phyloP scores from a whole-genome alignment of 1,140 invertebrate genomes.

The Euwallacea similis region DNA sequence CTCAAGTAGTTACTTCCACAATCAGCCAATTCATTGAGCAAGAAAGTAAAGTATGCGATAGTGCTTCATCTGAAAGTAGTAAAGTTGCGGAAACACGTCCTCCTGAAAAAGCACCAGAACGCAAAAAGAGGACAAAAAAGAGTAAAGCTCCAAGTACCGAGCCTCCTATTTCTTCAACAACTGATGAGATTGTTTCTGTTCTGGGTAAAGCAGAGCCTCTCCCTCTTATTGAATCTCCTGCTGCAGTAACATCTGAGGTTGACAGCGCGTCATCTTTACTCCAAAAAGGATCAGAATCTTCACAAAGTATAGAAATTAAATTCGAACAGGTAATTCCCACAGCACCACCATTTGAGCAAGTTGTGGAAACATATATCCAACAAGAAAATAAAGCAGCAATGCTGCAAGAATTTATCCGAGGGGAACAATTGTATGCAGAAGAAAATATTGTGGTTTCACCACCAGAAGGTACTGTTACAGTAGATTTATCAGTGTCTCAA shows the following conservation, averaged over 20 bases:
- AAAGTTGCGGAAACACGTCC: slow-evolving; percentile 45
- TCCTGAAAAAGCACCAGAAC: slow-evolving; percentile 39
- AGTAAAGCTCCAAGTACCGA: slow-evolving; percentile 41
- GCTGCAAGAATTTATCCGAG: slow-evolving; percentile 35
- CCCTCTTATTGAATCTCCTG: slow-evolving; percentile 24
- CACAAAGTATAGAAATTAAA: neutral
- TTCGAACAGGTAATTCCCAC: slow-evolving; percentile 9
- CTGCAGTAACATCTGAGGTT: neutral
- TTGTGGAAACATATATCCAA: slow-evolving; percentile 16
- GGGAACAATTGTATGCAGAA: slow-evolving; percentile 26
- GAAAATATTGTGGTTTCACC: neutral
- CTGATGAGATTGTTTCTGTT: slow-evolving; percentile 38
- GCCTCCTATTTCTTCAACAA: slow-evolving; percentile 23
- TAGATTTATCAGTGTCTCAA: neutral
- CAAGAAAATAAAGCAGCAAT: slow-evolving; percentile 13
- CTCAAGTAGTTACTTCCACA: slow-evolving; percentile 34
- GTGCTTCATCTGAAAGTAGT: slow-evolving; percentile 42
- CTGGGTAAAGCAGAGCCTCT: slow-evolving; percentile 25
- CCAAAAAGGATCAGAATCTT: neutral
- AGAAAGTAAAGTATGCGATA: slow-evolving; percentile 25
- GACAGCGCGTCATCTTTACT: neutral
- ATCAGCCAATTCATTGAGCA: slow-evolving; percentile 41
- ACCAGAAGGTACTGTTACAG: neutral
- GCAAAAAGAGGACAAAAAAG: slow-evolving; percentile 31
- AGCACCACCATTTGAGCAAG: slow-evolving; percentile 36